Evolutionary conservation across 2,113 vertebrate species (phyloP).

Genomic region (Pterocles gutturalis): DNA sequence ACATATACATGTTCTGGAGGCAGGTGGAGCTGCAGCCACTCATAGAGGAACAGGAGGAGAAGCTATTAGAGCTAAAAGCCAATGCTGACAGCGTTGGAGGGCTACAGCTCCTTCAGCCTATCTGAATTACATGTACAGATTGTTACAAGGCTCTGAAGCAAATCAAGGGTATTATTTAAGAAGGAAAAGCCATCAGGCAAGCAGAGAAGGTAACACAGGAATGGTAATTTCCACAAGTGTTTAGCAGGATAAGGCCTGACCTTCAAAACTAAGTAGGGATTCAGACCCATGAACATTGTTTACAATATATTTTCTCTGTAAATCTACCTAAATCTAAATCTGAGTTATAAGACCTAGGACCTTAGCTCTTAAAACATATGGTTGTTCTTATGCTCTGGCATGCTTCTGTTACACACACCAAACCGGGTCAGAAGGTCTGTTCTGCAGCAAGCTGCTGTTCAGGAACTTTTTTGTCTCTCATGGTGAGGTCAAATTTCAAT

Average conservation of each 20-base stretch:
- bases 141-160: neutral
- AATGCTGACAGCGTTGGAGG: neutral
- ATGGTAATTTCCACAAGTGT: neutral
- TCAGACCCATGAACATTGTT: neutral
- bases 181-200: neutral
- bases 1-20: neutral
- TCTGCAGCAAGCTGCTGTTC: neutral
- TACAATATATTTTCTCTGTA: neutral
- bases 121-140: neutral
- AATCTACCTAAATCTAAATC: neutral
- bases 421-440: neutral
- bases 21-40: neutral
- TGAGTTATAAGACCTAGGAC: neutral
- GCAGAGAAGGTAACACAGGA: neutral
- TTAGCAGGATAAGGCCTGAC: neutral
- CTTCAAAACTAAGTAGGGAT: neutral
- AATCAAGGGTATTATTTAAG: neutral
- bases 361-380: neutral
- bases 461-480: neutral
- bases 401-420: neutral
- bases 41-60: neutral
- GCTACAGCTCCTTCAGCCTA: neutral
- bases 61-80: neutral
- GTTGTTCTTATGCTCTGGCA: neutral
- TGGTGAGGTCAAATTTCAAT: neutral